A percentile compares a stretch with the other conserved stretches of the same genome.
These are phyloP conservation scores for Xenotilapia flavipinnis DNA, from an alignment of 2,113 vertebrate genomes.

Conservation along the genomic window DNA sequence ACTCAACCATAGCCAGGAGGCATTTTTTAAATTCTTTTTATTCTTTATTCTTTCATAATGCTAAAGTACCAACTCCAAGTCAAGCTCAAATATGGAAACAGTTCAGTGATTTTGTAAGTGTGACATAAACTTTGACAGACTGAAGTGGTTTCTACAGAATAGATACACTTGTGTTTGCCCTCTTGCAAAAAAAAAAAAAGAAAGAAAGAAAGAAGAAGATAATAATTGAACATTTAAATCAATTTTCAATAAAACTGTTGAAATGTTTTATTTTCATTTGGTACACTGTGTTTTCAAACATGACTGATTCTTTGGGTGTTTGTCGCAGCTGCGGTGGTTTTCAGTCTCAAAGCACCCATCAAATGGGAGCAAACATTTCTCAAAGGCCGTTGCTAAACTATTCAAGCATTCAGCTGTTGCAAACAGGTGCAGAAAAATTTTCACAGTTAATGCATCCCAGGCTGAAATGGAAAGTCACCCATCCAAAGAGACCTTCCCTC, in stretches of 20 bases:
- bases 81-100: not conserved
- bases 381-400: not conserved
- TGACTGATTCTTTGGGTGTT: not conserved
- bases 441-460: not conserved
- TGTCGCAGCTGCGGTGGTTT: not conserved
- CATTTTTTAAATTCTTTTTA: fast-evolving
- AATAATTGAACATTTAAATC: not conserved
- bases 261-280: not conserved
- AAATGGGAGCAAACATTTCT: not conserved
- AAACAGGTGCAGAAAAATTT: not conserved
- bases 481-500: slow-evolving; percentile 10
- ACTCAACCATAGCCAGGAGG: not conserved
- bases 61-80: not conserved
- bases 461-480: slow-evolving; percentile 12
- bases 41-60: fast-evolving
- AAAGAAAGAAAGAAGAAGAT: not conserved
- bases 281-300: not conserved
- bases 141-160: not conserved
- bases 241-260: not conserved
- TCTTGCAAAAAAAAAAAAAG: not conserved
- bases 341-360: not conserved
- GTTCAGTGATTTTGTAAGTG: not conserved
- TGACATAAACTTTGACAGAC: not conserved
- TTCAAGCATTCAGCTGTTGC: slow-evolving; percentile 20
- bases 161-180: not conserved